Percentiles rank a stretch among this genome's conserved stretches.
Evolutionary conservation across 2,888 invertebrate species (phyloP).

Genomic region (Choreutis nemorana): DNA sequence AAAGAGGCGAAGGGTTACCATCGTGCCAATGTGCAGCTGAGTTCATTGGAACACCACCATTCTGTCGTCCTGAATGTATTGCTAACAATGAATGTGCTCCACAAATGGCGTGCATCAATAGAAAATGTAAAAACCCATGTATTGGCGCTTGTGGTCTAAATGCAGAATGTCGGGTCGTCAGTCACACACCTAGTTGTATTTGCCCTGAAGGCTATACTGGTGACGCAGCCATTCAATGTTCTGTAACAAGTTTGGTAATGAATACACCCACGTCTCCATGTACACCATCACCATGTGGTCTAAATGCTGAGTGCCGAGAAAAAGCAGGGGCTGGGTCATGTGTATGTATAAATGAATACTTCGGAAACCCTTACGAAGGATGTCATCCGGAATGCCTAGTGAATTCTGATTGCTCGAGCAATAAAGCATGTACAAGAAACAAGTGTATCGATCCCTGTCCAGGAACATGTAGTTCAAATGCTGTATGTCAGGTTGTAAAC

Average conservation of each 20-base stretch:
- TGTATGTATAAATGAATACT: constrained; percentile 73
- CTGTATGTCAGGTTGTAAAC: constrained; percentile 77
- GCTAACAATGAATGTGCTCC: constrained; percentile 75
- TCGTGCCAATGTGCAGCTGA: constrained; percentile 75
- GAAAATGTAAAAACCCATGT: constrained; percentile 81
- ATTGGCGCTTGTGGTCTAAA: constrained; percentile 75
- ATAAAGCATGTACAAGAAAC: constrained; percentile 73
- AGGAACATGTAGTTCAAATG: constrained; percentile 78
- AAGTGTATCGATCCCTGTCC: constrained; percentile 82
- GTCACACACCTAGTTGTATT: constrained; percentile 76
- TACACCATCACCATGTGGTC: constrained; percentile 69
- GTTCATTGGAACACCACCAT: constrained; percentile 75
- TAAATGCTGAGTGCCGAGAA: constrained; percentile 70
- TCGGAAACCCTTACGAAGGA: constrained; percentile 82
- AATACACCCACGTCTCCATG: constrained; percentile 58
- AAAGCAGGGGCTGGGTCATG: constrained; percentile 70
- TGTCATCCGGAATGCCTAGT: constrained; percentile 78
- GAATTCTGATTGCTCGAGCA: constrained; percentile 76
- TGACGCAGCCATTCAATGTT: constrained; percentile 77
- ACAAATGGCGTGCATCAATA: constrained; percentile 75
- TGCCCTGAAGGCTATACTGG: constrained; percentile 75
- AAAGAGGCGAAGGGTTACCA: constrained; percentile 62
- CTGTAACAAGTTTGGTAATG: constrained; percentile 20
- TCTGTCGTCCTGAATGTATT: constrained; percentile 77
- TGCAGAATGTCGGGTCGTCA: constrained; percentile 78